phyloP scores from a whole-genome alignment of 1,140 invertebrate genomes.

The Fopius arisanus region DNA sequence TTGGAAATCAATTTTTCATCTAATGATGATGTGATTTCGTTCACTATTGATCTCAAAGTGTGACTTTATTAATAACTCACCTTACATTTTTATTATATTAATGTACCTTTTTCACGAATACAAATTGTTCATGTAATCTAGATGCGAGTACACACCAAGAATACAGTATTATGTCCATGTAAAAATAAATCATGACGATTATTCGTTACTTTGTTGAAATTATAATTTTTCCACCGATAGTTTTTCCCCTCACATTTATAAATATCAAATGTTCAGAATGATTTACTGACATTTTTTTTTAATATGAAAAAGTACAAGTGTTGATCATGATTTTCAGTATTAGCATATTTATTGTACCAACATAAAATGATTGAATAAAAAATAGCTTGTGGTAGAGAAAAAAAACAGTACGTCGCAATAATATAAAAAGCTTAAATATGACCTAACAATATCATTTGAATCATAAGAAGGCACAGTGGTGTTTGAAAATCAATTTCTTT shows the following conservation, averaged over 20 bases:
- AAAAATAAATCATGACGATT: not conserved
- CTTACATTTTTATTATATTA: not conserved
- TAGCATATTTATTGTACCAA: not conserved
- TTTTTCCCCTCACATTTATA: no score
- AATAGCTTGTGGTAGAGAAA: not conserved
- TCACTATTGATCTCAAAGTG: slow-evolving; percentile 28
- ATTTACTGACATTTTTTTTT: no score
- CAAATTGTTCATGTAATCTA: not conserved
- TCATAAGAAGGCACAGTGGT: not conserved
- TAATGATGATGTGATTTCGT: no score
- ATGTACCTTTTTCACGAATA: not conserved
- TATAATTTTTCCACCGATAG: not conserved
- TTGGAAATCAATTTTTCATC: no score
- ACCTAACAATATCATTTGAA: not conserved
- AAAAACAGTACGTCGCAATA: not conserved
- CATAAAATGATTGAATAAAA: not conserved
- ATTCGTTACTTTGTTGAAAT: not conserved
- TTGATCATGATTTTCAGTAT: not conserved
- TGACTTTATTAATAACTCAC: slow-evolving; percentile 32
- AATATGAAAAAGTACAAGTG: not conserved
- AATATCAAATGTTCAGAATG: no score
- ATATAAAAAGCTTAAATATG: not conserved
- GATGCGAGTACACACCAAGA: not conserved
- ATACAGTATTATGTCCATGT: not conserved
- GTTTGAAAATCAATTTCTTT: not conserved